These are phyloP conservation scores for Tuta absoluta DNA, from an alignment of 2,888 invertebrate species.

Conservation along the genomic window DNA sequence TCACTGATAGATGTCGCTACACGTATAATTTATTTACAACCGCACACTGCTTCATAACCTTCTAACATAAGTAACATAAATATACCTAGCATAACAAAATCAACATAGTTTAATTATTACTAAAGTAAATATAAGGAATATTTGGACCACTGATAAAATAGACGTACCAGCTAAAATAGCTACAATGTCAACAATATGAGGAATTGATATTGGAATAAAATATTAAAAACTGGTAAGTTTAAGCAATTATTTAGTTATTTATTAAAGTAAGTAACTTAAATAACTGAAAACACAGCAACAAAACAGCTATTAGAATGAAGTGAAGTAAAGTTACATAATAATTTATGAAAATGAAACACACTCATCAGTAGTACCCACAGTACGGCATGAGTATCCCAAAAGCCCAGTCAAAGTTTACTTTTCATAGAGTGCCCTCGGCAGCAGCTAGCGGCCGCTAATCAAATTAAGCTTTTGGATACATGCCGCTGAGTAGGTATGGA, in stretches of 20 bases:
- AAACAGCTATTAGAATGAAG: neutral
- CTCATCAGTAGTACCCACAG: neutral
- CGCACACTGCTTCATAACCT: no score
- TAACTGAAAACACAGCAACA: neutral
- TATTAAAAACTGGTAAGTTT: no score
- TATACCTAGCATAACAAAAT: no score
- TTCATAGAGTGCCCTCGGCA: constrained; percentile 59
- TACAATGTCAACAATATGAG: no score
- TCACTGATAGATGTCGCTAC: constrained; percentile 25
- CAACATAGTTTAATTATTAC: no score
- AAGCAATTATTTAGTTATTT: no score
- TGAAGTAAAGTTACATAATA: neutral
- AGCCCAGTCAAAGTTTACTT: constrained; percentile 59
- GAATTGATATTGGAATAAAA: no score
- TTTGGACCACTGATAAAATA: no score
- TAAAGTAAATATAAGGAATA: no score
- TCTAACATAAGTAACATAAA: no score
- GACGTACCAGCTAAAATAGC: no score
- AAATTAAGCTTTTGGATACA: constrained; percentile 68
- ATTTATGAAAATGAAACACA: neutral
- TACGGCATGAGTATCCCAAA: neutral
- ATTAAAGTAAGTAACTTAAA: neutral
- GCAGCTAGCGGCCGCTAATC: constrained; percentile 72
- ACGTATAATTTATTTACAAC: neutral
- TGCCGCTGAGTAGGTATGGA: neutral